Base-by-base conservation (phyloP, 2,113 vertebrate species). In the Galbula dea region DNA sequence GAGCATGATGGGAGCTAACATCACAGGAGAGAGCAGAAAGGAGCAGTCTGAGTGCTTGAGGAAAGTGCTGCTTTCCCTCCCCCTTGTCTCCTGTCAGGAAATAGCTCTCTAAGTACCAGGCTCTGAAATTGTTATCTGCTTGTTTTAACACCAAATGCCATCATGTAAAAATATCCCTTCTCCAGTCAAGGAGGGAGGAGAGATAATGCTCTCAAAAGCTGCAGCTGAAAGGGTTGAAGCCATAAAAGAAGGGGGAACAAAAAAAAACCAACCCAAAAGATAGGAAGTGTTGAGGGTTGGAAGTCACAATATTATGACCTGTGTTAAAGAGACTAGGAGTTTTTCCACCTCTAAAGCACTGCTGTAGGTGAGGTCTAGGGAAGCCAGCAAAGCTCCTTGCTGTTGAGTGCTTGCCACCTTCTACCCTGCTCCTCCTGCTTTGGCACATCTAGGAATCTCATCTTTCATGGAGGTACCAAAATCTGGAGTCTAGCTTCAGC, bases 71-170 rank as follows among this genome's bases (percentile, higher is more conserved):
- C 84, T 83, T 65, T 74, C 67, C 57, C 79, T 54, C 65, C 58
- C n/a, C n/a, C n/a, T n/a, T n/a, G 8, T 82, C 79, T 91, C 85
- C 92, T 79, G 93, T 91, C 86, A 82, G 86, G 84, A 94, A 95
- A 84, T 79, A 51, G 73, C 90, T 95, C 88, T 87, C 78, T 75
- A 93, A 95, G 94, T 80, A 69, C 73, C 9, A n/a, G 32, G 1
- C 92, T 95, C 89, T 57, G 6, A 8, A 88, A 88, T 58, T 73
- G 90, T 91, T 83, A 62, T 74, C 94, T 95, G 83, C 94, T 91
- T 58, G 52, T 95, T 86, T 76, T 75, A 92, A 86, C 92, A 66
- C 88, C 37, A 51, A 88, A 91, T 37, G 69, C 89, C 84, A 55
- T 55, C 15, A 3, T 72, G 88, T 90, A 68, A 93, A n/a, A 94